Percentiles rank a stretch among this genome's conserved stretches.
Conservation (phyloP, 2,113 vertebrate genomes). For the Dunckerocampus dactyliophorus region DNA sequence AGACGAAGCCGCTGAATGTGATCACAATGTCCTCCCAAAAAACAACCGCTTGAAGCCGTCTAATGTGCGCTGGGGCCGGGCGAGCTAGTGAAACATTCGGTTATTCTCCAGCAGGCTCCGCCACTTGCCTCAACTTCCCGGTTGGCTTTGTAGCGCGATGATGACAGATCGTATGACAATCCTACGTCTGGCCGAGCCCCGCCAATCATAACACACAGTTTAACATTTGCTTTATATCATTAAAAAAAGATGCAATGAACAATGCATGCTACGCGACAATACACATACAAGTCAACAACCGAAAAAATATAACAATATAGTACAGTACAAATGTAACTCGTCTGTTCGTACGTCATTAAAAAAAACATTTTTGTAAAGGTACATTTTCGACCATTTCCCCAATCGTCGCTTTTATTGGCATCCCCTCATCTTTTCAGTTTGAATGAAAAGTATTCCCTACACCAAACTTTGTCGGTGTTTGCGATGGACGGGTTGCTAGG, state of each 20-base stretch:
- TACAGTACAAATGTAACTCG: neutral
- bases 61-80: constrained; percentile 11
- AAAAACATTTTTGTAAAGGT: neutral
- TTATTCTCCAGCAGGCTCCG: constrained; percentile 43
- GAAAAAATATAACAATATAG: neutral
- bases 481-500: constrained; percentile 3
- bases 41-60: neutral
- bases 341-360: neutral
- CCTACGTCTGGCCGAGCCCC: constrained; percentile 26
- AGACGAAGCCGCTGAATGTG: constrained; percentile 9
- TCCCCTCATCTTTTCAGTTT: neutral
- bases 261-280: neutral
- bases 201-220: constrained; percentile 47
- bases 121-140: constrained; percentile 72
- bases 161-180: constrained; percentile 71
- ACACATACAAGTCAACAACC: neutral
- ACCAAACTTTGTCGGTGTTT: neutral
- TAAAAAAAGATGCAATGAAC: too few relatives aligned
- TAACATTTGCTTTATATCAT: too few relatives aligned
- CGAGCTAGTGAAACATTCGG: constrained; percentile 14
- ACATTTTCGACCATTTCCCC: too few relatives aligned
- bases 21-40: constrained; percentile 9
- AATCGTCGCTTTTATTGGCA: neutral
- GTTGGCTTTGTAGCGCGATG: constrained; percentile 63
- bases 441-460: neutral